These are phyloP conservation scores for Propithecus coquereli DNA, from an alignment of 2,113 vertebrate genomes.

Conservation along the genomic window DNA sequence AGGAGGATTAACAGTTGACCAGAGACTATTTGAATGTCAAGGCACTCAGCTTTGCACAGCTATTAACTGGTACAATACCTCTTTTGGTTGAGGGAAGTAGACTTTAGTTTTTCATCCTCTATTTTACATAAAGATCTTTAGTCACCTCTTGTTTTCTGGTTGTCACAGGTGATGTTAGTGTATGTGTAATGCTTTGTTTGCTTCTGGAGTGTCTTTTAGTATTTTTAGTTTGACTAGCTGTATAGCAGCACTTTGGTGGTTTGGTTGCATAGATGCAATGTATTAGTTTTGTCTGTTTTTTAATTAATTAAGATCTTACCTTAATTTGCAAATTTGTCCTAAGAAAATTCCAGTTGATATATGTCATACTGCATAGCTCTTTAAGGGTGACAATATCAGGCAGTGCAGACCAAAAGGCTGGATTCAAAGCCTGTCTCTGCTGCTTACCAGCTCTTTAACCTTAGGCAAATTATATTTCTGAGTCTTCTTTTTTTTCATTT, in stretches of 20 bases:
- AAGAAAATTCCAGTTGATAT: neutral
- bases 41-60: conserved; percentile 1
- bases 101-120: neutral
- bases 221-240: neutral
- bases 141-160: neutral
- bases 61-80: neutral
- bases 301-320: conserved; percentile 32
- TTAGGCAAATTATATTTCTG: neutral
- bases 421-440: neutral
- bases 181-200: conserved; percentile 26
- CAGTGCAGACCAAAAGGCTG: neutral
- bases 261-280: neutral
- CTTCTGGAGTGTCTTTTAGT: neutral
- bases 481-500: neutral
- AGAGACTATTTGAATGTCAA: neutral
- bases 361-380: neutral
- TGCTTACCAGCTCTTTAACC: neutral
- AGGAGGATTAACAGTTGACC: conserved; percentile 6
- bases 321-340: conserved; percentile 47
- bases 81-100: neutral
- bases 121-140: conserved; percentile 8
- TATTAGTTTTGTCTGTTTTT: conserved; percentile 34
- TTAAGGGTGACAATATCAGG: neutral
- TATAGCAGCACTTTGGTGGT: neutral
- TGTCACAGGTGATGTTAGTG: conserved; percentile 34